Base-by-base conservation (phyloP, 2,797 vertebrate genomes). In the Danio tinwini region DNA sequence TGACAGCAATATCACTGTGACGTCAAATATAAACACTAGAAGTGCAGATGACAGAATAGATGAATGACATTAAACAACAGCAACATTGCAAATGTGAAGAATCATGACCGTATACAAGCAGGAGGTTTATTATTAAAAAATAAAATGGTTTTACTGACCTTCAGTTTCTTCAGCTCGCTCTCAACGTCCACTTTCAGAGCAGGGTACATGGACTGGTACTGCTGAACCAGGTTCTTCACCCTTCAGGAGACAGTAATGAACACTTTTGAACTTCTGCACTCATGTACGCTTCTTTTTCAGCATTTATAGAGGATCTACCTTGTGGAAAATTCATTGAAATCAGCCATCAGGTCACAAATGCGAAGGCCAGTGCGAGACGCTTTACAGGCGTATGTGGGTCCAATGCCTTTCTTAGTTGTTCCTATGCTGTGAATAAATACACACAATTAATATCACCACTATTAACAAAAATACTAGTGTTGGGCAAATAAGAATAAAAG, bases 341-440 rank as follows among this genome's bases (percentile, higher is more conserved):
- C 97, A 0, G 96, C 95, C 81, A 99, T 92, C 21, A 99, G 95
- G 91, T 99, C 98, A 69, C 98, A 99, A 7, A 99, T 88, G 13
- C 98, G 96, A 14, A 99, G 96, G 69, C 98, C 98, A 0, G 95
- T 99, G 82, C 98, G 94, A 53, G 97, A 95, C 0, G 97, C 98
- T 90, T 99, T 99, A 88, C 97, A 97, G 56, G 98, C 95, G 79
- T 99, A 99, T 0, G 97, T 96, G 52, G 98, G 98, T 87, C 98
- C 98, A 6, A 99, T 99, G 7, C 98, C 98, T 83, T 99, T 99
- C 91, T 97, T 97, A 84, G 98, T 99, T 84, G 98, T 99, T 89
- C 98, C 98, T 76, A 99, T 98, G 85, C 98, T 99, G 89, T 59
- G n/a, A 70, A 42, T 7, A 7, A 42, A 70, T 3, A 5, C 17